Percentiles rank a stretch among this genome's conserved stretches.
phyloP scores from a whole-genome alignment of 1,140 invertebrate species.

The Liolophura sinensis region DNA sequence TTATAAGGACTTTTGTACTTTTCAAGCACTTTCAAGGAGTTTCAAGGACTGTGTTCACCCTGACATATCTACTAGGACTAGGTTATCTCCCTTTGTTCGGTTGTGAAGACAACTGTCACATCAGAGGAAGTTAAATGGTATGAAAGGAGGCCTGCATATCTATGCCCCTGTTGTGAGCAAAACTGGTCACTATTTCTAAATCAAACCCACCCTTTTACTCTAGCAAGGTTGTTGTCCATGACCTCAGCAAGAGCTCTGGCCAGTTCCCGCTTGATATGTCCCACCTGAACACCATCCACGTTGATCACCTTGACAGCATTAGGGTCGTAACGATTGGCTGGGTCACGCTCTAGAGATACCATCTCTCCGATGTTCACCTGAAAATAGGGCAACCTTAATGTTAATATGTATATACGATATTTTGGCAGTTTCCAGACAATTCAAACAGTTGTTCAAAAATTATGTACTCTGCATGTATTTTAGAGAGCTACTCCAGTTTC shows the following conservation, averaged over 20 bases:
- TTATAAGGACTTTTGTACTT: too few species aligned
- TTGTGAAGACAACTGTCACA: neutral
- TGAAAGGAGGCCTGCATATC: neutral
- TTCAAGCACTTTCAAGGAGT: too few species aligned
- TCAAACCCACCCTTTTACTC: slow-evolving; percentile 29
- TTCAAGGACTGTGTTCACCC: too few species aligned
- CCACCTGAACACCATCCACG: slow-evolving; percentile 30
- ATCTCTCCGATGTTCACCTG: slow-evolving; percentile 40
- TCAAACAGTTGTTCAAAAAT: too few species aligned
- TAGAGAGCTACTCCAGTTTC: too few species aligned
- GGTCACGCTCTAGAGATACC: slow-evolving; percentile 33
- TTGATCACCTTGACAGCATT: slow-evolving; percentile 38
- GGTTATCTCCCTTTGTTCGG: too few species aligned
- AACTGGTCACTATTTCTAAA: neutral
- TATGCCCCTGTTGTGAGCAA: neutral
- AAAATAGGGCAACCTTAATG: slow-evolving; percentile 1
- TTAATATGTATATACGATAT: too few species aligned
- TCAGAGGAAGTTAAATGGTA: neutral
- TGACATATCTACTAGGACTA: too few species aligned
- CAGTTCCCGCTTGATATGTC: slow-evolving; percentile 36
- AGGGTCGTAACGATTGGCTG: slow-evolving; percentile 30
- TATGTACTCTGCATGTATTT: too few species aligned
- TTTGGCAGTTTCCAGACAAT: too few species aligned
- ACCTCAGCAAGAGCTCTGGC: slow-evolving; percentile 28
- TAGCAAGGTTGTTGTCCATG: slow-evolving; percentile 24